Percentiles rank a stretch among this genome's conserved stretches.
These are phyloP conservation scores for Tachysurus vachellii DNA, from an alignment of 2,113 vertebrate species.

Conservation along the genomic window DNA sequence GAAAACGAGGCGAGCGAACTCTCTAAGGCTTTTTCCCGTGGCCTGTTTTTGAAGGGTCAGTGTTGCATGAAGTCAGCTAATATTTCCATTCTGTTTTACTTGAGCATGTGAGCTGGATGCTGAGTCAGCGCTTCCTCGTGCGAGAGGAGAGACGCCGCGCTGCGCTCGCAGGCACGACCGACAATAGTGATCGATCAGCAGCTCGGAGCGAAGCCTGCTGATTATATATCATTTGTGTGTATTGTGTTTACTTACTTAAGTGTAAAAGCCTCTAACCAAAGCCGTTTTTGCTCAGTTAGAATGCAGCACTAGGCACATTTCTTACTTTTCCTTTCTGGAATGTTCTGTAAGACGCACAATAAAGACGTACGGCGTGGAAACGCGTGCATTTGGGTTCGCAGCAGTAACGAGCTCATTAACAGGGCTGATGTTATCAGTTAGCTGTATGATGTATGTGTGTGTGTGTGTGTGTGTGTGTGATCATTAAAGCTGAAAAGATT, in stretches of 20 bases:
- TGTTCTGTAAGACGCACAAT: conserved; percentile 5
- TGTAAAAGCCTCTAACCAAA: conserved; percentile 51
- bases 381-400: conserved; percentile 21
- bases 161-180: conserved; percentile 39
- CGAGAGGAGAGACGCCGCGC: neutral
- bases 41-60: conserved; percentile 25
- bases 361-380: conserved; percentile 27
- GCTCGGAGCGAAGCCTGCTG: conserved; percentile 30
- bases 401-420: conserved; percentile 37
- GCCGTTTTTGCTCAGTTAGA: conserved; percentile 43
- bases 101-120: conserved; percentile 34
- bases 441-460: conserved; percentile 30
- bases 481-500: neutral
- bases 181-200: conserved; percentile 54
- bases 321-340: conserved; percentile 23
- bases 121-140: conserved; percentile 46
- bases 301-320: conserved; percentile 16
- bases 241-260: conserved; percentile 60
- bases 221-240: conserved; percentile 61
- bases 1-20: neutral
- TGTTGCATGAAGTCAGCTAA: conserved; percentile 47
- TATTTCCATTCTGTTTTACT: conserved; percentile 37
- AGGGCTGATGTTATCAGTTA: conserved; percentile 31
- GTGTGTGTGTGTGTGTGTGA: conserved; percentile 13
- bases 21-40: neutral